These are phyloP conservation scores for Bagarius yarrelli DNA, from an alignment of 2,113 vertebrate species.

Conservation along the genomic window DNA sequence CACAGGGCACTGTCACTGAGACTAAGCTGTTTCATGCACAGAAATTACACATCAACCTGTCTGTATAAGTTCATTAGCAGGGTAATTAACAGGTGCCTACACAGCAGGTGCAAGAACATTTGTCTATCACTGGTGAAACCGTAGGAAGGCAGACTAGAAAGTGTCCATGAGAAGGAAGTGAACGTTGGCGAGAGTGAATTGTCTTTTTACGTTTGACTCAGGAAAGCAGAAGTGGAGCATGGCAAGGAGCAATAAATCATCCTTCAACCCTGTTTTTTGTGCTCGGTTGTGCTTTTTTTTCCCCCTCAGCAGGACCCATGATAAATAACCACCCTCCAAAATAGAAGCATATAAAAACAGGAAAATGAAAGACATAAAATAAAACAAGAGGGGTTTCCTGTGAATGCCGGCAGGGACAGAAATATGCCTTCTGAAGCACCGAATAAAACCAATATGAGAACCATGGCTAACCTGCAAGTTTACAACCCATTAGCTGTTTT, in stretches of 20 bases:
- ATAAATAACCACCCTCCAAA: conserved; percentile 58
- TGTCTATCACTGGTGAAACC: conserved; percentile 36
- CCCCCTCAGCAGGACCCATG: conserved; percentile 45
- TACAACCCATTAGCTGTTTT: conserved; percentile 56
- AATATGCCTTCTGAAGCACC: conserved; percentile 31
- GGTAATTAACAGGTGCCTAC: conserved; percentile 52
- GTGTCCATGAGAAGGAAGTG: conserved; percentile 18
- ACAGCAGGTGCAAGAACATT: conserved; percentile 45
- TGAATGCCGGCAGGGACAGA: conserved; percentile 38
- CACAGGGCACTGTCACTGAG: conserved; percentile 26
- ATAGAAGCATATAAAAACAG: conserved; percentile 58
- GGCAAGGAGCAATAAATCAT: conserved; percentile 56
- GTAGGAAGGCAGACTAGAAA: conserved; percentile 26
- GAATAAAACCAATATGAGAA: conserved; percentile 44
- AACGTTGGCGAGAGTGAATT: conserved; percentile 37
- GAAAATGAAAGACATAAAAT: conserved; percentile 58
- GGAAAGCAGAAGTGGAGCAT: conserved; percentile 55
- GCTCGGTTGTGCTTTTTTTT: conserved; percentile 55
- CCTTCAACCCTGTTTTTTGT: conserved; percentile 47
- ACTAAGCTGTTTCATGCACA: conserved; percentile 18
- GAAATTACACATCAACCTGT: conserved; percentile 36
- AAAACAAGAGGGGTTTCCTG: conserved; percentile 46
- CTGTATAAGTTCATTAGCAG: conserved; percentile 47
- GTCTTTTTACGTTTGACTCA: conserved; percentile 46
- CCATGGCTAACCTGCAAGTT: conserved; percentile 42